Conservation (phyloP, 2,888 invertebrate genomes). For the Cynaeus angustus region DNA sequence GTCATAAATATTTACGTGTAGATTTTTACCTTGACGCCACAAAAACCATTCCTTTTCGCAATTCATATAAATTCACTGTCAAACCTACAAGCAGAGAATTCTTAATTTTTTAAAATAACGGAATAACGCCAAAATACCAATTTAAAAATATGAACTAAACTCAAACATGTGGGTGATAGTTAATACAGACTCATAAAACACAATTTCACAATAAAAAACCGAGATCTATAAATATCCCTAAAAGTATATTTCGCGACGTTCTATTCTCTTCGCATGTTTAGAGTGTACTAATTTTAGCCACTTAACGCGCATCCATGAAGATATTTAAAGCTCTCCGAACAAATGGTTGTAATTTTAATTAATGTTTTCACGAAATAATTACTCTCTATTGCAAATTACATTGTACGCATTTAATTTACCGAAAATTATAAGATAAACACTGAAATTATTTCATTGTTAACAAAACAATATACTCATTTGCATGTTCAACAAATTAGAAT, state of each 20-base stretch:
- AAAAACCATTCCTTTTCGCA: no score
- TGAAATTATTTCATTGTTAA: slow-evolving; percentile 28
- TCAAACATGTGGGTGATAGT: background rate
- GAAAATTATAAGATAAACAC: slow-evolving; percentile 38
- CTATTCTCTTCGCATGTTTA: slow-evolving; percentile 5
- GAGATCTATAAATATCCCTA: slow-evolving; percentile 4
- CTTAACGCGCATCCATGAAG: slow-evolving; percentile 8
- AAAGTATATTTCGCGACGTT: slow-evolving; percentile 7
- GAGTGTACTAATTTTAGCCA: slow-evolving; percentile 24
- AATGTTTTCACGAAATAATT: slow-evolving; percentile 37
- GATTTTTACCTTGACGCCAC: background rate
- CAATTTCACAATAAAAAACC: slow-evolving; percentile 3
- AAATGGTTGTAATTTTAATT: slow-evolving; percentile 42
- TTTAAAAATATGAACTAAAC: background rate
- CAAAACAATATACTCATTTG: slow-evolving; percentile 40
- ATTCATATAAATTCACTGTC: slow-evolving; percentile 2
- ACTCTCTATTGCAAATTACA: slow-evolving; percentile 31
- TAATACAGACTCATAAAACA: background rate
- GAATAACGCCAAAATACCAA: background rate
- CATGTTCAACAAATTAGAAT: slow-evolving; percentile 22
- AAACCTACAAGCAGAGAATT: no score
- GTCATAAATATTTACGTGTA: slow-evolving; percentile 4
- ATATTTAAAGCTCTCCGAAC: slow-evolving; percentile 32
- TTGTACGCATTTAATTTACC: slow-evolving; percentile 28
- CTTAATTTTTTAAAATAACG: no score